These are phyloP conservation scores for Drosophila rellima DNA, from an alignment of 2,888 invertebrate species.

Conservation along the genomic window DNA sequence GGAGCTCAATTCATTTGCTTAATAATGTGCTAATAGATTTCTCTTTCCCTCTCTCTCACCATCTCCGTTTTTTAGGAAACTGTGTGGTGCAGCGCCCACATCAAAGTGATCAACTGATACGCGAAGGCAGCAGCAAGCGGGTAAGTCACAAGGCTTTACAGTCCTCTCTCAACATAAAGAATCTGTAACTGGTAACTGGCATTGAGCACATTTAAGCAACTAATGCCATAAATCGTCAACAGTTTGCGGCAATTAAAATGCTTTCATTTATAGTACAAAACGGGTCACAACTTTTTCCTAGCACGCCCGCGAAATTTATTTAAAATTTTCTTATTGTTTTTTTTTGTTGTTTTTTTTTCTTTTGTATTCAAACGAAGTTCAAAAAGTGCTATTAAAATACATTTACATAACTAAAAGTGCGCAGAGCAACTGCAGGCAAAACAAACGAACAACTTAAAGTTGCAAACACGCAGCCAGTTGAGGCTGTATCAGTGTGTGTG, in stretches of 20 bases:
- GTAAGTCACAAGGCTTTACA: conserved; percentile 86
- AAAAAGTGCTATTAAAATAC: conserved; percentile 58
- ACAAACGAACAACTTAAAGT: conserved; percentile 45
- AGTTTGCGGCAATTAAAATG: conserved; percentile 52
- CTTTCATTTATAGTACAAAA: conserved; percentile 30
- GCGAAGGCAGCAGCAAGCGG: conserved; percentile 94
- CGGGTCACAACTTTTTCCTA: conserved; percentile 21
- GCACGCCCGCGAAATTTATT: conserved; percentile 45
- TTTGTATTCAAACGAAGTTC: conserved; percentile 26
- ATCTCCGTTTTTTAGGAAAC: conserved; percentile 87
- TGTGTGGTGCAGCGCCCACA: conserved; percentile 94
- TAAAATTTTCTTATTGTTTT: conserved; percentile 32
- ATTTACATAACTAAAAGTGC: conserved; percentile 71
- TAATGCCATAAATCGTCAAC: conserved; percentile 37
- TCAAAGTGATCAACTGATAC: conserved; percentile 93
- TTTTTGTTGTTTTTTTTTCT: not conserved
- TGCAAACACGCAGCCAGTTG: conserved; percentile 33
- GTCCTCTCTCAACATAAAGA: not conserved
- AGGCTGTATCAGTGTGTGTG: conserved; percentile 16
- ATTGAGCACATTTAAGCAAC: conserved; percentile 9
- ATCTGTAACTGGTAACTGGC: not conserved
- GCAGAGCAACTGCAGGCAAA: conserved; percentile 36
- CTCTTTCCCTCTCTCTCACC: not conserved
- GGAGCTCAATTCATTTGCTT: not conserved
- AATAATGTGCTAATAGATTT: conserved; percentile 7